Evolutionary conservation across 2,797 vertebrate genomes (phyloP), one percentile per base, ranked within the genome.

Genomic region (Iguana delicatissima): DNA sequence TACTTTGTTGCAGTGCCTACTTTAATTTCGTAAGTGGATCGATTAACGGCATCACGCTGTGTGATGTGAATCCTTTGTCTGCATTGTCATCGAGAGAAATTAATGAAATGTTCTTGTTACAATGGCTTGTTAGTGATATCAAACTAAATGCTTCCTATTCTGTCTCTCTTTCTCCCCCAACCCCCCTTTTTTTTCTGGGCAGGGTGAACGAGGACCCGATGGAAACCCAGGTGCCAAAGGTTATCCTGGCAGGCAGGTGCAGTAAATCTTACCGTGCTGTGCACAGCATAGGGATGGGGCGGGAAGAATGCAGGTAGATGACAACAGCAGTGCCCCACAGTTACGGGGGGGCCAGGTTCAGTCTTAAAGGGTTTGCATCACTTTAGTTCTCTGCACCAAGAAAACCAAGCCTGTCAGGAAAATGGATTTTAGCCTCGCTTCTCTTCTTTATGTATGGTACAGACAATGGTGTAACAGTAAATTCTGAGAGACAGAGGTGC

Each of bases 221-320:
- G 99, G 99, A 97, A 99, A 98, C 93, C 98, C 98, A 81, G 99
- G 99, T 97, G 99, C 98, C 98, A 99, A 99, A 99, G 99, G 99
- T 98, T 99, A 99, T 99, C 99, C 99, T 99, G 99, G 99, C 99
- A 99, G 99, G 99, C 99, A 99, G 99, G 99, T 99, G 99, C 99
- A 99, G 99, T 99, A 99, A 99, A 99, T 99, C 98, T 98, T 98
- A 97, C 97, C 95, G 96, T 98, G 98, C 97, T 96, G 97, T 98
- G 96, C 95, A 94, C 96, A 96, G 96, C 96, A 91, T 96, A 96
- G 95, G 95, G 95, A 94, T 94, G 67, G 67, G 67, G 89, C 10
- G 93, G 95, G 86, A 91, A 93, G 92, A 93, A 93, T 93, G 91
- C 93, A 94, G 93, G 91, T 92, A 95, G 94, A 79, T 90, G 80